These are phyloP conservation scores for Macrosoma leucophasiata DNA, from an alignment of 2,888 invertebrate species.

Conservation along the genomic window DNA sequence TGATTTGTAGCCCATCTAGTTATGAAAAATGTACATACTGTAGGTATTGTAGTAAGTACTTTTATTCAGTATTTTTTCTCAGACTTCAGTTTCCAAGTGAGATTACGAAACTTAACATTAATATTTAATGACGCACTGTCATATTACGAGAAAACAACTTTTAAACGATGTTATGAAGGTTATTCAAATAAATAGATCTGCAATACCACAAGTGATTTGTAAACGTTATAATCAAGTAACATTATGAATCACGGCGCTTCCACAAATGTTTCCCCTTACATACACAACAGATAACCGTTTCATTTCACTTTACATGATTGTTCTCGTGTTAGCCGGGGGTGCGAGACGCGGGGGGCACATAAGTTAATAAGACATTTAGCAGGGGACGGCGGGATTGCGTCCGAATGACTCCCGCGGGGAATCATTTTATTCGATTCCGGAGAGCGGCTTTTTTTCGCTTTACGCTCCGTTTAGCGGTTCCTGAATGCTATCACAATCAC, in stretches of 20 bases:
- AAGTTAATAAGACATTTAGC: slow-evolving; percentile 76
- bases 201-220: slow-evolving; percentile 50
- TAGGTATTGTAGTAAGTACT: too few species aligned
- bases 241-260: slow-evolving; percentile 50
- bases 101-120: too few species aligned
- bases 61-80: too few species aligned
- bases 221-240: slow-evolving; percentile 45
- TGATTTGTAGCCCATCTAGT: too few species aligned
- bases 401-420: slow-evolving; percentile 83
- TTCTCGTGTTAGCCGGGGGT: slow-evolving; percentile 61
- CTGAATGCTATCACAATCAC: slow-evolving; percentile 52
- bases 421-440: slow-evolving; percentile 84
- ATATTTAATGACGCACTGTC: too few species aligned
- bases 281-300: slow-evolving; percentile 75
- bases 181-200: too few species aligned
- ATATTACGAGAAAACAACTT: too few species aligned
- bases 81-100: too few species aligned
- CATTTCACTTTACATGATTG: slow-evolving; percentile 76
- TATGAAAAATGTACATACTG: too few species aligned
- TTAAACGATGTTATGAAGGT: too few species aligned
- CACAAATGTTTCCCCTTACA: too few species aligned
- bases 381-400: slow-evolving; percentile 77
- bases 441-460: slow-evolving; percentile 71
- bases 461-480: slow-evolving; percentile 72
- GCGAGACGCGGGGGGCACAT: slow-evolving; percentile 49